Conservation (phyloP, 2,113 vertebrate genomes). For the Aegypius monachus region DNA sequence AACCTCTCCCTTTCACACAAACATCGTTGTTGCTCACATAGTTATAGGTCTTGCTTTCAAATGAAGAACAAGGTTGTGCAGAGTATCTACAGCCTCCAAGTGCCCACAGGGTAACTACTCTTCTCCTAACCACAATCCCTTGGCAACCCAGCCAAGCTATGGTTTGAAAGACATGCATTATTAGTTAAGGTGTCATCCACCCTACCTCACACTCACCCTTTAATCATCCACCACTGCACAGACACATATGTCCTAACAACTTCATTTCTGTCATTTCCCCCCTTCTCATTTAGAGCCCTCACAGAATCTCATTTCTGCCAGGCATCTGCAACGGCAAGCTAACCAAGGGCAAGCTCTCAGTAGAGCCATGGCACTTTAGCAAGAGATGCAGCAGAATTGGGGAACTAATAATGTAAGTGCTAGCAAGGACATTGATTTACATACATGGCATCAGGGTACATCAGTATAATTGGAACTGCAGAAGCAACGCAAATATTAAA, state of each 20-base stretch:
- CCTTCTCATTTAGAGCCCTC: not conserved
- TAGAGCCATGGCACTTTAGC: not conserved
- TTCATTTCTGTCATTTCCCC: not conserved
- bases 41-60: not conserved
- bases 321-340: not conserved
- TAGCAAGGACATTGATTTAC: not conserved
- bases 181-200: not conserved
- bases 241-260: not conserved
- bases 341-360: not conserved
- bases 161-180: not conserved
- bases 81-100: not conserved
- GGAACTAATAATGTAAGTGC: not conserved
- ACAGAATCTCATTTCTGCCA: not conserved
- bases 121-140: not conserved
- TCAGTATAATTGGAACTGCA: not conserved
- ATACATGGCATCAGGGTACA: not conserved
- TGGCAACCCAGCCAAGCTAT: not conserved
- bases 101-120: not conserved
- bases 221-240: not conserved
- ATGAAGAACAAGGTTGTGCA: not conserved
- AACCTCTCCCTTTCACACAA: not conserved
- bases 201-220: not conserved
- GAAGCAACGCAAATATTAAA: not conserved
- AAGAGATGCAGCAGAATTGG: not conserved
- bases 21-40: not conserved